Conservation (phyloP, 2,888 invertebrate species). For the Sclerodermus sp. region DNA sequence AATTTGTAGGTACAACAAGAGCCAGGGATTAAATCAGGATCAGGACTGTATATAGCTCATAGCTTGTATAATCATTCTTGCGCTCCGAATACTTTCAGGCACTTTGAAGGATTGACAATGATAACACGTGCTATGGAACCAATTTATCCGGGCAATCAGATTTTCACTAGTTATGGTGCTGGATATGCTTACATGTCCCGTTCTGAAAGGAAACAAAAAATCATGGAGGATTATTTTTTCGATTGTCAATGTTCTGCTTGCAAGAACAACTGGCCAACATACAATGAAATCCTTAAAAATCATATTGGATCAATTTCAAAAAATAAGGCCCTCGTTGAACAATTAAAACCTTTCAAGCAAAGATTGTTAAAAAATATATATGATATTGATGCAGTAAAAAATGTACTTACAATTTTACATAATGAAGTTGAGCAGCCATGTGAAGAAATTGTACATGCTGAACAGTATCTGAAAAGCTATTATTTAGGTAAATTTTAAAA, state of each 20-base stretch:
- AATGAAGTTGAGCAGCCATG: slow-evolving; percentile 46
- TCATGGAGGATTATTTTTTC: slow-evolving; percentile 51
- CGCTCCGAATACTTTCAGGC: slow-evolving; percentile 51
- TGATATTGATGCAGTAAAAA: slow-evolving; percentile 51
- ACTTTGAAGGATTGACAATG: slow-evolving; percentile 52
- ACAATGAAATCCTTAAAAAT: slow-evolving; percentile 41
- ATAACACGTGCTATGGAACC: slow-evolving; percentile 49
- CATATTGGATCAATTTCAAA: slow-evolving; percentile 48
- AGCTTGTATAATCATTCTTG: slow-evolving; percentile 55
- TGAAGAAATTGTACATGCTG: slow-evolving; percentile 51
- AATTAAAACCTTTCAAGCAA: slow-evolving; percentile 44
- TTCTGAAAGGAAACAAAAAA: slow-evolving; percentile 40
- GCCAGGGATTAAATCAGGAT: slow-evolving; percentile 48
- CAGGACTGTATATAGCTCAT: slow-evolving; percentile 48
- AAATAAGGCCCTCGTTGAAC: slow-evolving; percentile 42
- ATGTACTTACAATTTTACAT: slow-evolving; percentile 41
- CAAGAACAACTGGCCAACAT: slow-evolving; percentile 47
- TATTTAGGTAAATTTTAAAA: slow-evolving; percentile 53
- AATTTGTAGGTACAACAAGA: slow-evolving; percentile 48
- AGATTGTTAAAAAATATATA: slow-evolving; percentile 46
- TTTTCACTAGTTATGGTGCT: slow-evolving; percentile 53
- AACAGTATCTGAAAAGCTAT: slow-evolving; percentile 52
- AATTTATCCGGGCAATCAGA: slow-evolving; percentile 48
- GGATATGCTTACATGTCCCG: slow-evolving; percentile 46
- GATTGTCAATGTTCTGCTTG: slow-evolving; percentile 50